Conservation (phyloP, 2,113 vertebrate species). For the Melospiza georgiana region DNA sequence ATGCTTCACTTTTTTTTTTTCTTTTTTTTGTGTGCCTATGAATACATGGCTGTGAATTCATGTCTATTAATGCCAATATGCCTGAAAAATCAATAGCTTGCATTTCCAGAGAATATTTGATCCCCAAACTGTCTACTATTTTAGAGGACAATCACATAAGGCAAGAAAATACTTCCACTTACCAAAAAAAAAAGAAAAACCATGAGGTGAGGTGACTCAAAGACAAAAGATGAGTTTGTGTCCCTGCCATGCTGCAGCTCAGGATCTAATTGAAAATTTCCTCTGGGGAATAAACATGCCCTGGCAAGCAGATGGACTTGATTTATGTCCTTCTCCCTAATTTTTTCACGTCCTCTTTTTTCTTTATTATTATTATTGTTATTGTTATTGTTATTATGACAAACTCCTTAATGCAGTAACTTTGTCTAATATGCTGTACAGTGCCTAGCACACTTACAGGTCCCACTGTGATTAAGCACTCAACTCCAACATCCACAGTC, state of each 20-base stretch:
- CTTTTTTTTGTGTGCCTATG: not conserved
- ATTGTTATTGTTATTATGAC: not conserved
- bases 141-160: not conserved
- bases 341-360: not conserved
- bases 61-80: not conserved
- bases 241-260: not conserved
- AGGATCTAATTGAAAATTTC: constrained; percentile 9
- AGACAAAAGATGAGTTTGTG: not conserved
- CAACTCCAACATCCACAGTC: not conserved
- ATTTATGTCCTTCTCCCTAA: not conserved
- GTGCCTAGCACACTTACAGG: not conserved
- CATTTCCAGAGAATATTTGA: not conserved
- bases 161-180: constrained; percentile 9
- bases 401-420: not conserved
- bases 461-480: not conserved
- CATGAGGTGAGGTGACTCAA: not conserved
- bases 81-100: constrained; percentile 18
- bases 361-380: not conserved
- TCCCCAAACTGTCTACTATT: not conserved
- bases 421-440: not conserved
- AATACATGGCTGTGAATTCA: not conserved
- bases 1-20: not conserved
- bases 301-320: not conserved
- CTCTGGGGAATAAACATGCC: not conserved
- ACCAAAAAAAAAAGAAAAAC: not conserved